Conservation (phyloP, 2,888 invertebrate genomes). For the Drosophila dives region DNA sequence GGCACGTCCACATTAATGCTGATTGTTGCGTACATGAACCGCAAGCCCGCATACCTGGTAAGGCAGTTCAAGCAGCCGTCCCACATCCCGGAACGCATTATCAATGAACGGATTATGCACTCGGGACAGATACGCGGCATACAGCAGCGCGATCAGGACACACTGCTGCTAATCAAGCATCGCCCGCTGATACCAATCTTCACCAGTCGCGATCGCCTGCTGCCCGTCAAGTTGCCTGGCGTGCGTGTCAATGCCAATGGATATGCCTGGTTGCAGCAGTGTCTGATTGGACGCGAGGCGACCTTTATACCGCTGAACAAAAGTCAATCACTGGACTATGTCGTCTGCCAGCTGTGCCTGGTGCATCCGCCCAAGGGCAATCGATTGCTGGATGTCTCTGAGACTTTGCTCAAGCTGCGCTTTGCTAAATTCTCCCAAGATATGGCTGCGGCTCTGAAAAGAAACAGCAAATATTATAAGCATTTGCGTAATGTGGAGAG, state of each 20-base stretch:
- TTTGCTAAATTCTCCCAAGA: constrained; percentile 80
- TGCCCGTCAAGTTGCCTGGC: constrained; percentile 82
- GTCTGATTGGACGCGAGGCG: constrained; percentile 84
- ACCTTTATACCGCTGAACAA: constrained; percentile 85
- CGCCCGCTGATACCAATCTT: constrained; percentile 78
- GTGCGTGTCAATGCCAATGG: constrained; percentile 83
- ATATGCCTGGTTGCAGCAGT: constrained; percentile 85
- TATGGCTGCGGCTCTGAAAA: constrained; percentile 63
- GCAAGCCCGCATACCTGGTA: constrained; percentile 79
- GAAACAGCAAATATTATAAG: constrained; percentile 80
- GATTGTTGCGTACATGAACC: constrained; percentile 75
- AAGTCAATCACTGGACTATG: constrained; percentile 81
- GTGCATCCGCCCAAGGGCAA: constrained; percentile 82
- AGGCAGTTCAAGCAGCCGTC: constrained; percentile 82
- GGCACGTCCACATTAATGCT: constrained; percentile 79
- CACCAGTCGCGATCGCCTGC: constrained; percentile 67
- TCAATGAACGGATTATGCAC: constrained; percentile 80
- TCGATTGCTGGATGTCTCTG: constrained; percentile 80
- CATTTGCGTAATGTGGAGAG: constrained; percentile 78
- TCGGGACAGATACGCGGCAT: constrained; percentile 75
- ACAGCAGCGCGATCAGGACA: constrained; percentile 78
- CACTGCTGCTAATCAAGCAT: constrained; percentile 78
- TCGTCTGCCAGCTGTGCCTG: constrained; percentile 85
- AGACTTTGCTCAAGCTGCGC: constrained; percentile 82
- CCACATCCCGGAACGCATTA: constrained; percentile 80